Conservation (phyloP, 2,113 vertebrate species). For the Pseudolaguvia tuberculata region DNA sequence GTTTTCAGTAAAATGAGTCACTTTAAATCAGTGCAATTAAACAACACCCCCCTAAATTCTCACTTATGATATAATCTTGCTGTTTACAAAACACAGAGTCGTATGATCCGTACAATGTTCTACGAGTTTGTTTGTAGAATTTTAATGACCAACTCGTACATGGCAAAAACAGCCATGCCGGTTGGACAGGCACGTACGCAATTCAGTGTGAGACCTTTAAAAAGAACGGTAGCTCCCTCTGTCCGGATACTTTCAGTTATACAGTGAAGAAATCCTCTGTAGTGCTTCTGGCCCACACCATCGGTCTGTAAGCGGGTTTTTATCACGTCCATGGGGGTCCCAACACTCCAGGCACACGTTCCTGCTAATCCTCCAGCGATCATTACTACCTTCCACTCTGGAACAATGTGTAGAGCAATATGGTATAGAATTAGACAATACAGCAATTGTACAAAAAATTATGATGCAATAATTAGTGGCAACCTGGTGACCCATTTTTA, state of each 20-base stretch:
- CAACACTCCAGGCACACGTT: slow-evolving; percentile 76
- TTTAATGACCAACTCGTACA: slow-evolving; percentile 72
- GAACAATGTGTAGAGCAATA: neutral
- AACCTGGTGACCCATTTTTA: too few species aligned
- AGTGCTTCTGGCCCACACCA: slow-evolving; percentile 62
- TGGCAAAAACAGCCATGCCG: slow-evolving; percentile 79
- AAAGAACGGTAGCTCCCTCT: slow-evolving; percentile 74
- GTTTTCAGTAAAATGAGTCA: slow-evolving; percentile 13
- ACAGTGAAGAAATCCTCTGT: slow-evolving; percentile 78
- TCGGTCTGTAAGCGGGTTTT: slow-evolving; percentile 79
- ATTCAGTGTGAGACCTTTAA: slow-evolving; percentile 78
- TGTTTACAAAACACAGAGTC: neutral
- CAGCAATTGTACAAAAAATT: neutral
- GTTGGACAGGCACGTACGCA: slow-evolving; percentile 82
- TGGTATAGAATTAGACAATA: neutral
- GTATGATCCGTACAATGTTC: neutral
- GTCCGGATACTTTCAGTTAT: slow-evolving; percentile 67
- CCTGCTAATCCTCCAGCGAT: slow-evolving; percentile 78
- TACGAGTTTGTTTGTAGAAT: slow-evolving; percentile 46
- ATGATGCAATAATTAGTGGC: neutral
- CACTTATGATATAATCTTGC: too few species aligned
- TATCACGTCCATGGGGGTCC: slow-evolving; percentile 84
- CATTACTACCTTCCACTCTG: slow-evolving; percentile 71
- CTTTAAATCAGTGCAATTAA: neutral
- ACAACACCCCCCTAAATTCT: too few species aligned